Evolutionary conservation across 2,888 invertebrate genomes (phyloP).

Genomic region (Melinopterus prodromus): DNA sequence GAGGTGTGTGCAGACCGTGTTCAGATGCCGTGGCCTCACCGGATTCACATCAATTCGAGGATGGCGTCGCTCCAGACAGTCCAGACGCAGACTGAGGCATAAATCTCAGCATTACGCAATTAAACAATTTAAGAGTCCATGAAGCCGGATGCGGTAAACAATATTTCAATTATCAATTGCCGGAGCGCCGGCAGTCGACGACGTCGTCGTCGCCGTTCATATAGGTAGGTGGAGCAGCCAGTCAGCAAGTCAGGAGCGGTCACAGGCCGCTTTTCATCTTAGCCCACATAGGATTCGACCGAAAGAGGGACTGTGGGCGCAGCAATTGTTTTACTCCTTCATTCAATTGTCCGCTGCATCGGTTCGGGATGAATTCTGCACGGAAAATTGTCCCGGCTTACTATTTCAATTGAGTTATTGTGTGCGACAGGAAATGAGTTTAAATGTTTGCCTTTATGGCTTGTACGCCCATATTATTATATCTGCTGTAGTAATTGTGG

Average conservation of each 20-base stretch:
- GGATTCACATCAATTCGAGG: neutral
- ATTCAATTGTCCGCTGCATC: neutral
- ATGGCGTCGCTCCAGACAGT: neutral
- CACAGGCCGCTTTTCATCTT: neutral
- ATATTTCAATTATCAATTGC: slow-evolving; percentile 34
- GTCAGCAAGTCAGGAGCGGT: no score
- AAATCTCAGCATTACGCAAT: slow-evolving; percentile 33
- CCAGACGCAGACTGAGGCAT: slow-evolving; percentile 16
- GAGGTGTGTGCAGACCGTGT: neutral
- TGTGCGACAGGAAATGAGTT: slow-evolving; percentile 4
- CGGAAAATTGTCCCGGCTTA: neutral
- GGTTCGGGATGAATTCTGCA: slow-evolving; percentile 4
- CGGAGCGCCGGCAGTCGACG: slow-evolving; percentile 11
- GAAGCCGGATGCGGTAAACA: slow-evolving; percentile 31
- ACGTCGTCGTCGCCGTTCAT: neutral
- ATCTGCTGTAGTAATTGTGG: neutral
- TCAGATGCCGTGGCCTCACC: neutral
- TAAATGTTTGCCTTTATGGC: neutral
- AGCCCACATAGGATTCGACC: neutral
- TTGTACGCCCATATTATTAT: neutral
- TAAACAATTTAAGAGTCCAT: slow-evolving; percentile 33
- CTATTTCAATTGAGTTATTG: neutral
- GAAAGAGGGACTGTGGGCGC: neutral
- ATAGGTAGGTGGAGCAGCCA: slow-evolving; percentile 10
- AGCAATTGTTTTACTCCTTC: slow-evolving; percentile 4